Evolutionary conservation across 37 sponge, comb jelly and placozoan genomes (phyloP), one percentile per base, ranked within the genome.

Genomic region (Eunapius fragilis): DNA sequence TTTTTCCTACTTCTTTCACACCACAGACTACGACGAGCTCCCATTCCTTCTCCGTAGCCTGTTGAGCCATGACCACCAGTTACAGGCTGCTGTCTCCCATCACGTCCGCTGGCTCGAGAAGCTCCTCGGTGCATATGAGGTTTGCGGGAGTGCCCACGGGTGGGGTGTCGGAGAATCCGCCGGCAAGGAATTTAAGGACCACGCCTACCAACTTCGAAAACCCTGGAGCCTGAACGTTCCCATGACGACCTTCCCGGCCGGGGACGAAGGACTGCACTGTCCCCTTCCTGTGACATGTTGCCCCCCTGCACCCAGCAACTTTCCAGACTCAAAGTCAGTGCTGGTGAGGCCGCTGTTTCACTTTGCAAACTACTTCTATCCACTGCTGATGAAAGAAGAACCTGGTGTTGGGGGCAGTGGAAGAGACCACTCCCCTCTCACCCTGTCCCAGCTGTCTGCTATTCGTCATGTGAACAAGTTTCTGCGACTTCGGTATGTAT

Each of bases 21-120:
- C 7, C 32, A 17, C 5, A 28, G 35, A 32, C 4, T 75, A 23
- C 3, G 33, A 23, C 25, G 23, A 81, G 27, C 76, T 87, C 48
- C 87, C 87, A 9, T 87, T 32, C 34, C 81, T 87, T 31, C 23
- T 87, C 41, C 45, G 67, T n/a, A 30, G 37, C 26, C 81, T 87
- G 3, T 58, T 87, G 17, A 11, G 82, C 49, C 68, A 80, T 25
- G 69, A 87, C 69, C n/a, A 76, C 7, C 69, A 72, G n/a, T 67
- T 33, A 25, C 27, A 75, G 25, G 26, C 31, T 3, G 14, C 28
- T 12, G 87, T 87, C n/a, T 47, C 82, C 74, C 32, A 0, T 26
- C 82, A 81, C 28, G 82, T 87, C 17, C 75, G 35, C 13, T 87
- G 87, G 87, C 81, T 87, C 17, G 87, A 87, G 76, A 75, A 68